A percentile compares a stretch with the other conserved stretches of the same genome.
These are phyloP conservation scores for Halcyon malimbica DNA, from an alignment of 2,113 vertebrate species.

Conservation along the genomic window DNA sequence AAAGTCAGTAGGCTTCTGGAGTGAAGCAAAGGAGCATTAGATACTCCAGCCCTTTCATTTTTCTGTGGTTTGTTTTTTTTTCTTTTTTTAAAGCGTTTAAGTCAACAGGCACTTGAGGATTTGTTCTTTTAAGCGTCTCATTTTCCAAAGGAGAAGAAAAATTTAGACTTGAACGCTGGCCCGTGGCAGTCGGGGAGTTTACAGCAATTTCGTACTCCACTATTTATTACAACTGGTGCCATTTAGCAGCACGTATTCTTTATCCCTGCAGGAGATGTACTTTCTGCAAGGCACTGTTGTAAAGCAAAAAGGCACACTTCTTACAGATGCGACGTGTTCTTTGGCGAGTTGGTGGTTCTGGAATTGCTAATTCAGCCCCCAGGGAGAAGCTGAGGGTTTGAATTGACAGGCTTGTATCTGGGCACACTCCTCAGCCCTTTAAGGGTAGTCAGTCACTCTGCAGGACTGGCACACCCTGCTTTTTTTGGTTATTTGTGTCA, in stretches of 20 bases:
- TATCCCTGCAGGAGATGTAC: not conserved
- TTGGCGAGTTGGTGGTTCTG: not conserved
- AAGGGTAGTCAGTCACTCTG: not conserved
- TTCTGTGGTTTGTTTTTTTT: not conserved
- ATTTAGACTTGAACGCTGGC: not conserved
- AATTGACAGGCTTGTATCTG: accelerated
- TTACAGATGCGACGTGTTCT: not conserved
- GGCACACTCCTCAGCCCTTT: not conserved
- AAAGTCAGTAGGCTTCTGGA: not conserved
- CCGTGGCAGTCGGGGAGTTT: not conserved
- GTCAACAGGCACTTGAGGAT: accelerated
- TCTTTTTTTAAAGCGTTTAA: not conserved
- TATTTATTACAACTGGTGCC: not conserved
- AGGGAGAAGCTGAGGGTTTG: not conserved
- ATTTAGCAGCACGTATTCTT: not conserved
- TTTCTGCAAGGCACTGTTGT: not conserved
- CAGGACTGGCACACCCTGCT: not conserved
- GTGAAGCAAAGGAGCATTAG: not conserved
- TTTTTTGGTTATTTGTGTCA: not conserved
- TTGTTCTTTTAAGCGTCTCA: not conserved
- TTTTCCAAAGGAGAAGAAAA: not conserved
- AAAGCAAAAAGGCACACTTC: not conserved
- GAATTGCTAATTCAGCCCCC: not conserved
- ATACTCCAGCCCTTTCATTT: not conserved
- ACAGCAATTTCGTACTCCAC: not conserved